phyloP scores from a whole-genome alignment of 2,797 vertebrate species.

The Danio albolineatus region DNA sequence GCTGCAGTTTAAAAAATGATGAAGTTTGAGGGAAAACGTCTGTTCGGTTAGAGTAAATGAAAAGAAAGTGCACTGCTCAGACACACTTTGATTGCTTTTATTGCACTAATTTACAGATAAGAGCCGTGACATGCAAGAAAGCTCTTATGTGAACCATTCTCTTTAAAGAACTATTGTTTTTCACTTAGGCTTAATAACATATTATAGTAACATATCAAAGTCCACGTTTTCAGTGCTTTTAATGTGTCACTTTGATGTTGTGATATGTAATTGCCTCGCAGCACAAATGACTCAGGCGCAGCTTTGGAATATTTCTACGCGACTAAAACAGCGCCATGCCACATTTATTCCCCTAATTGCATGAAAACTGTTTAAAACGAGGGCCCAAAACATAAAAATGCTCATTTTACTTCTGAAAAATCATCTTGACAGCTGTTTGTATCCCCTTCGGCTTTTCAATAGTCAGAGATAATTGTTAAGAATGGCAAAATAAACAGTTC shows the following conservation, averaged over 20 bases:
- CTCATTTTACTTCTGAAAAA: constrained; percentile 34
- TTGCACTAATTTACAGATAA: constrained; percentile 50
- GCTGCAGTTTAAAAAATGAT: constrained; percentile 6
- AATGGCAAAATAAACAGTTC: constrained; percentile 39
- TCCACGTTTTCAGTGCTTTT: constrained; percentile 57
- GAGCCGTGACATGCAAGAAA: constrained; percentile 19
- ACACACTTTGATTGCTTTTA: constrained; percentile 40
- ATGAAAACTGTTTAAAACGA: constrained; percentile 63
- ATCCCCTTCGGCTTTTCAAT: constrained; percentile 20
- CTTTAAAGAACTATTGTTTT: constrained; percentile 52
- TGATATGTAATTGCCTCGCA: constrained; percentile 57
- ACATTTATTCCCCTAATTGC: constrained; percentile 70
- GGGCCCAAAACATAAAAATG: constrained; percentile 51
- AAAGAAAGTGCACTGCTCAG: constrained; percentile 35
- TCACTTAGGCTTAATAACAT: constrained; percentile 31
- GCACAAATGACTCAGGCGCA: constrained; percentile 44
- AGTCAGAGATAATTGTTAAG: constrained; percentile 36
- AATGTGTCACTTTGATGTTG: constrained; percentile 50
- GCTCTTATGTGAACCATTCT: constrained; percentile 25
- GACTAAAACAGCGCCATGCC: constrained; percentile 45
- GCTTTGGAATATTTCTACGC: constrained; percentile 51
- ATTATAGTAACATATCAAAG: constrained; percentile 47
- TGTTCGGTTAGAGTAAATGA: constrained; percentile 28
- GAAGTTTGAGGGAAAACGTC: background rate
- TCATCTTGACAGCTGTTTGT: constrained; percentile 51